Evolutionary conservation across 2,888 invertebrate species (phyloP).

Genomic region (Amblyjoppa proteus): DNA sequence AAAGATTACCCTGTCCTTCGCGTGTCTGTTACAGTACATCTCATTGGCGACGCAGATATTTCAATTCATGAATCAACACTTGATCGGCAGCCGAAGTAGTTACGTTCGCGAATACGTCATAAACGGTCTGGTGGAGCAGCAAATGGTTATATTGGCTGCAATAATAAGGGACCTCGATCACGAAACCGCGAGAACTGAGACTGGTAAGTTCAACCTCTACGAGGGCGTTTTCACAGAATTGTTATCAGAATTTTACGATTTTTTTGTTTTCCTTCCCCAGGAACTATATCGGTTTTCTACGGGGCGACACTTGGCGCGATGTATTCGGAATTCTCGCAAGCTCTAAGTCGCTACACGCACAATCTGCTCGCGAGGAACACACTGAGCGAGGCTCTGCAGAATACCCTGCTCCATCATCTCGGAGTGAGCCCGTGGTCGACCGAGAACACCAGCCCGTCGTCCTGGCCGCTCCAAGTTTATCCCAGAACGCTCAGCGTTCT

Average conservation of each 20-base stretch:
- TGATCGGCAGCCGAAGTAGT: conserved; percentile 91
- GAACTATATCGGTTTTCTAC: conserved; percentile 91
- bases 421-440: conserved; percentile 91
- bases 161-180: conserved; percentile 96
- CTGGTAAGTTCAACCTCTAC: conserved; percentile 84
- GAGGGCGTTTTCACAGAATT: neutral
- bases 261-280: conserved; percentile 79
- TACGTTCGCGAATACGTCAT: conserved; percentile 90
- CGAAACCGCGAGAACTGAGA: conserved; percentile 94
- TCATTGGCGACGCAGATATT: conserved; percentile 95
- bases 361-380: conserved; percentile 91
- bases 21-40: conserved; percentile 89
- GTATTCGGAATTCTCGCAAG: conserved; percentile 91
- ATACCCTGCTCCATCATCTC: conserved; percentile 90
- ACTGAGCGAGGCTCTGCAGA: conserved; percentile 89
- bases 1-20: neutral
- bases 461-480: conserved; percentile 93
- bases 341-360: conserved; percentile 91
- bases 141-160: conserved; percentile 94
- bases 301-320: conserved; percentile 90
- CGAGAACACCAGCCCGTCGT: conserved; percentile 86
- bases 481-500: conserved; percentile 93
- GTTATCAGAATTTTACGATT: neutral
- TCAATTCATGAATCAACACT: conserved; percentile 93
- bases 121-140: conserved; percentile 93